Evolutionary conservation across 1,140 invertebrate genomes (phyloP), one percentile per base, ranked within the genome.

Genomic region (Geopemphigus sp.): DNA sequence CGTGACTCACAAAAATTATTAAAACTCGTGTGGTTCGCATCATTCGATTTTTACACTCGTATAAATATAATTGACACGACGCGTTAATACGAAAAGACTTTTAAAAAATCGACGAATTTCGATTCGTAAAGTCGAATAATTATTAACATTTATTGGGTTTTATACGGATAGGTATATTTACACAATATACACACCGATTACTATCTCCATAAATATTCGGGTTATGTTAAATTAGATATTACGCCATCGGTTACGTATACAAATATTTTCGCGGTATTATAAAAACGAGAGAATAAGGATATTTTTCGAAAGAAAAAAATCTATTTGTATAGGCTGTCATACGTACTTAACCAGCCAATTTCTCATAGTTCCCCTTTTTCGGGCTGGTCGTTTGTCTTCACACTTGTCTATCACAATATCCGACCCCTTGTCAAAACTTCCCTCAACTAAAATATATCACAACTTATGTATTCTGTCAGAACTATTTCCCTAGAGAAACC

Each of bases 371-470:
- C 39, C 39, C 74, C 74, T 39, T 78, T 78, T 78, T 61, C 24
- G 19, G n/a, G n/a, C 22, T 22, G 56, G 56, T 78, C 74, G 57
- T 78, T 59, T 78, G 57, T 78, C 74, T 78, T 78, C 56, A 57
- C 74, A 63, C 74, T 78, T 78, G 74, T 78, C 74, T 78, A 78
- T 78, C 74, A 78, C 56, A 8, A 61, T 50, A 57, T 50, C 74
- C 74, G 74, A 78, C 74, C 74, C 74, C 74, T 19, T 78, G 74
- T 78, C 74, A 78, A 78, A 78, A 78, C 74, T 78, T 78, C 56
- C 56, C 57, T 61, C 74, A 63, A 63, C 57, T 78, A 39, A 78
- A 78, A 78, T 78, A 32, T 57, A 78, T 78, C 74, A 78, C 32
- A 78, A 78, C 74, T 63, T 57, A 47, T 78, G 57, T 78, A 78